These are phyloP conservation scores for Trypoxylus dichotomus DNA, from an alignment of 1,140 invertebrate genomes.

Conservation along the genomic window DNA sequence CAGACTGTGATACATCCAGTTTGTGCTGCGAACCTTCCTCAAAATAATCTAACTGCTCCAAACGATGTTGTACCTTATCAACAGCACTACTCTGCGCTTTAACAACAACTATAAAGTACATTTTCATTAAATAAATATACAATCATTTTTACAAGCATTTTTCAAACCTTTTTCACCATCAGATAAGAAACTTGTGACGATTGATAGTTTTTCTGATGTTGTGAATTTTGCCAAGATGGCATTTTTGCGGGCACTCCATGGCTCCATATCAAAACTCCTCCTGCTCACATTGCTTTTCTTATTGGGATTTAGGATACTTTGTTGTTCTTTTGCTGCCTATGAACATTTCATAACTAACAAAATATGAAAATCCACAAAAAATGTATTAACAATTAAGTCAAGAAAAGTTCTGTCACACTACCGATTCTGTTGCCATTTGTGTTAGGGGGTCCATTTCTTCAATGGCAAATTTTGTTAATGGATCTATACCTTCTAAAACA, in stretches of 20 bases:
- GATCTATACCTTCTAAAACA: slow-evolving; percentile 73
- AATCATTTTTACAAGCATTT: not conserved
- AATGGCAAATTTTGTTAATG: slow-evolving; percentile 69
- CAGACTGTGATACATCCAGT: slow-evolving; percentile 87
- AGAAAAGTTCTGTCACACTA: no score
- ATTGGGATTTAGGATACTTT: slow-evolving; percentile 44
- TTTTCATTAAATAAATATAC: not conserved
- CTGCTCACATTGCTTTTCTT: slow-evolving; percentile 56
- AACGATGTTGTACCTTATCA: slow-evolving; percentile 86
- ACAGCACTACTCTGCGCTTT: slow-evolving; percentile 78
- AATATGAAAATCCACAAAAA: no score
- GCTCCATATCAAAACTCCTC: slow-evolving; percentile 59
- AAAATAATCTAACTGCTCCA: slow-evolving; percentile 94
- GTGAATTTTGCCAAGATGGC: slow-evolving; percentile 85
- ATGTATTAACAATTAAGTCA: no score
- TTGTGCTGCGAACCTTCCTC: slow-evolving; percentile 87
- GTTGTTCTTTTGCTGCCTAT: slow-evolving; percentile 32
- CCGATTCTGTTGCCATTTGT: slow-evolving; percentile 65
- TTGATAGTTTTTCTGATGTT: slow-evolving; percentile 87
- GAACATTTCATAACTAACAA: slow-evolving; percentile 32
- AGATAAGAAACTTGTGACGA: slow-evolving; percentile 83
- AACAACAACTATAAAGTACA: slow-evolving; percentile 65
- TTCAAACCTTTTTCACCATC: slow-evolving; percentile 74
- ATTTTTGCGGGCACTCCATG: slow-evolving; percentile 73
- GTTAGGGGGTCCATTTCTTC: slow-evolving; percentile 68